Evolutionary conservation across 2,888 invertebrate species (phyloP).

Genomic region (Leptinotarsa rubiginosa): DNA sequence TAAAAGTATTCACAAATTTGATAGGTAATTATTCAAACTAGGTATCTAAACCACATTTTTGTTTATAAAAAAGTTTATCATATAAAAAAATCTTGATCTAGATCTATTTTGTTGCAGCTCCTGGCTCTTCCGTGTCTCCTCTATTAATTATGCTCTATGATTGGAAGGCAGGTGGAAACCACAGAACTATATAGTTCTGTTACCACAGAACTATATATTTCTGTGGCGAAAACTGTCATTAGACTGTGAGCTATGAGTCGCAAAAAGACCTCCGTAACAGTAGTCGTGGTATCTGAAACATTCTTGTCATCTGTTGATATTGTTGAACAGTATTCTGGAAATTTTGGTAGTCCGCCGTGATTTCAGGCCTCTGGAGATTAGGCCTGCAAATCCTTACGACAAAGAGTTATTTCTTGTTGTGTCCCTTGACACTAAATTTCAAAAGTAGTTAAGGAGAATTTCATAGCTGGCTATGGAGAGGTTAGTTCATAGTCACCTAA

Average conservation of each 20-base stretch:
- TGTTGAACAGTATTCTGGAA: conserved; percentile 55
- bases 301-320: conserved; percentile 48
- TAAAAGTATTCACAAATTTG: too few species aligned
- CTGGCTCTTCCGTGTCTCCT: too few species aligned
- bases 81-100: too few species aligned
- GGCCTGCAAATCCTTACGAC: conserved; percentile 82
- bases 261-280: too few species aligned
- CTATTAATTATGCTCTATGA: too few species aligned
- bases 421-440: conserved; percentile 98
- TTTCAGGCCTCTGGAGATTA: conserved; percentile 59
- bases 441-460: conserved; percentile 97
- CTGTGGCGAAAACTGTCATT: conserved; percentile 50
- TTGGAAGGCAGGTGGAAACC: too few species aligned
- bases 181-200: too few species aligned
- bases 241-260: conserved; percentile 55
- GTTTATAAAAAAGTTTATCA: too few species aligned
- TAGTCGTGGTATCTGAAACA: conserved; percentile 32
- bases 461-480: conserved; percentile 87
- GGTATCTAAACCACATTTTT: too few species aligned
- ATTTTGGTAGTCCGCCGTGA: conserved; percentile 60
- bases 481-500: conserved; percentile 96
- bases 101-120: too few species aligned
- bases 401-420: conserved; percentile 99
- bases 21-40: too few species aligned
- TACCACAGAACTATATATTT: too few species aligned